Percentiles rank a stretch among this genome's conserved stretches.
These are phyloP conservation scores for Protaetia brevitarsis DNA, from an alignment of 1,140 invertebrate genomes.

Conservation along the genomic window DNA sequence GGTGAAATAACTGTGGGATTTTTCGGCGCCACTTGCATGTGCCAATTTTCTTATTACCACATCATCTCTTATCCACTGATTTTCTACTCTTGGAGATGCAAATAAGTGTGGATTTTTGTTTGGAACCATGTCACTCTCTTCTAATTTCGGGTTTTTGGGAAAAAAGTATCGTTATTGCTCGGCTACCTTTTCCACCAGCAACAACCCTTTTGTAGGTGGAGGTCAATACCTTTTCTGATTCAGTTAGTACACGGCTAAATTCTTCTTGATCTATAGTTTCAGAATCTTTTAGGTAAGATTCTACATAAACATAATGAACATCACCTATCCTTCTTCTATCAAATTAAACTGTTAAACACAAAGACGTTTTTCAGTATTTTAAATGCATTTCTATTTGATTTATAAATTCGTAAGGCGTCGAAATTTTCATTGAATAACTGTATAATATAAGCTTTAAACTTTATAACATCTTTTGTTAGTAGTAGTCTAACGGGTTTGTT, in stretches of 20 bases:
- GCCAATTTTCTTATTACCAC: constrained; percentile 27
- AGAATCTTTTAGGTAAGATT: constrained; percentile 26
- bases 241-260: background rate
- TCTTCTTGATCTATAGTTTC: constrained; percentile 24
- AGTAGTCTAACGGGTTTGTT: constrained; percentile 31
- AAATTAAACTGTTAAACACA: constrained; percentile 32
- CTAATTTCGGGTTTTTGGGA: constrained; percentile 26
- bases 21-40: constrained; percentile 28
- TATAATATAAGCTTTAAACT: constrained; percentile 29
- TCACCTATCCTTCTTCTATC: constrained; percentile 36
- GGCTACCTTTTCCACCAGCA: constrained; percentile 32
- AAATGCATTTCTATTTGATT: constrained; percentile 26
- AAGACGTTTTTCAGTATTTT: constrained; percentile 27
- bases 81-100: constrained; percentile 21
- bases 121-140: too few species aligned
- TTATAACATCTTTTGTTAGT: constrained; percentile 31
- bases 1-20: constrained; percentile 24
- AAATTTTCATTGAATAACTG: constrained; percentile 25
- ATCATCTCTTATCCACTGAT: constrained; percentile 30
- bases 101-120: constrained; percentile 24
- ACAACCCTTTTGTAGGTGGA: constrained; percentile 33
- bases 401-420: constrained; percentile 1
- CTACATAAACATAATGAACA: constrained; percentile 30
- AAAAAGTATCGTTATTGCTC: constrained; percentile 31
- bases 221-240: constrained; percentile 22